These are phyloP conservation scores for Drosophila paucipuncta DNA, from an alignment of 2,888 invertebrate genomes.

Conservation along the genomic window DNA sequence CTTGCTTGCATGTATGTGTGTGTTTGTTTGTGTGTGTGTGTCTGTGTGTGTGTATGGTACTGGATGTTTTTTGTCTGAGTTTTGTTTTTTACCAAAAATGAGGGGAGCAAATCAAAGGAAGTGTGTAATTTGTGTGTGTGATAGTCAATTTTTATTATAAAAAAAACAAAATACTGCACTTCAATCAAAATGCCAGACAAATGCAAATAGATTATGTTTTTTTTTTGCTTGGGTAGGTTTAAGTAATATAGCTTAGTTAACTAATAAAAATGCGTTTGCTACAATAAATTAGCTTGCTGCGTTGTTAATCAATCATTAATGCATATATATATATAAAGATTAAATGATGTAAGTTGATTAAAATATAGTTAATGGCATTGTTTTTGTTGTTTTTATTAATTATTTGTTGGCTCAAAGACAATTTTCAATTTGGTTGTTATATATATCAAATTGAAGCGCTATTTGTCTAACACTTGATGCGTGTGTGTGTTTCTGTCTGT, in stretches of 20 bases:
- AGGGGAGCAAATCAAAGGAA: slow-evolving; percentile 49
- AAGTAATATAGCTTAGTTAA: slow-evolving; percentile 39
- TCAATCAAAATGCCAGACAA: slow-evolving; percentile 57
- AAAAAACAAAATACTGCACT: slow-evolving; percentile 26
- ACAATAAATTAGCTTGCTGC: slow-evolving; percentile 44
- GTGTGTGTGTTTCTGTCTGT: slow-evolving; percentile 24
- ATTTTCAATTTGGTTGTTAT: slow-evolving; percentile 7
- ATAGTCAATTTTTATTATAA: slow-evolving; percentile 5
- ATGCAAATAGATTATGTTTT: slow-evolving; percentile 42
- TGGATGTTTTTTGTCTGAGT: slow-evolving; percentile 6
- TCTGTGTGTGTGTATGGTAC: slow-evolving; percentile 31
- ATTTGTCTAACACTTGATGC: slow-evolving; percentile 42
- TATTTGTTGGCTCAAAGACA: slow-evolving; percentile 48
- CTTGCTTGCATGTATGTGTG: slow-evolving; percentile 57
- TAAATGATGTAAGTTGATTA: slow-evolving; percentile 41
- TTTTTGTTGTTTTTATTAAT: slow-evolving; percentile 12
- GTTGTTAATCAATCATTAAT: slow-evolving; percentile 54
- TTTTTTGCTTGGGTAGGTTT: slow-evolving; percentile 6
- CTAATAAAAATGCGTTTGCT: slow-evolving; percentile 50
- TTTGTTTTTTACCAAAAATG: slow-evolving; percentile 43
- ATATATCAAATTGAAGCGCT: slow-evolving; percentile 30
- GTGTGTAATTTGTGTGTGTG: slow-evolving; percentile 13
- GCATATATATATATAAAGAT: slow-evolving; percentile 38
- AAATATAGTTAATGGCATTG: slow-evolving; percentile 28
- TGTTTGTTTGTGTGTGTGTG: slow-evolving; percentile 43